phyloP scores from a whole-genome alignment of 2,797 vertebrate species.

The Simalia tracyae region DNA sequence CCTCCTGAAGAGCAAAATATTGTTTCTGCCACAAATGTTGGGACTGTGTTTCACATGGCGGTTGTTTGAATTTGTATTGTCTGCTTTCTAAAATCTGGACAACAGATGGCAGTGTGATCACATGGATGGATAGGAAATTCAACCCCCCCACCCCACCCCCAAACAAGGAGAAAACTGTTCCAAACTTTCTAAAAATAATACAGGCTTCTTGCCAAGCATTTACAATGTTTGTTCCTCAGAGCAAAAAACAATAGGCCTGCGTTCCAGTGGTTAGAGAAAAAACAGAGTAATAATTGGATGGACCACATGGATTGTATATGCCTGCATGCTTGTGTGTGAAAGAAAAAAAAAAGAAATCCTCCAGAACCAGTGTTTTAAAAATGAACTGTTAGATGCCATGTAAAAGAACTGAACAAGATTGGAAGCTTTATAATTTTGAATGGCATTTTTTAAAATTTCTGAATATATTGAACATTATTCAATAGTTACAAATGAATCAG shows the following conservation, averaged over 20 bases:
- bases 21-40: neutral
- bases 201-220: slow-evolving; percentile 35
- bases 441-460: neutral
- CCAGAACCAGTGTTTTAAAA: neutral
- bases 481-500: neutral
- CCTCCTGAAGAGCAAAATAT: neutral
- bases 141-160: accelerated
- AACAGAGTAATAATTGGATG: slow-evolving; percentile 8
- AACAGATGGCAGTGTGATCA: slow-evolving; percentile 62
- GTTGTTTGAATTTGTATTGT: neutral
- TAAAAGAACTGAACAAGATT: neutral
- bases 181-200: slow-evolving; percentile 60
- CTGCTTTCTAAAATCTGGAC: slow-evolving; percentile 20
- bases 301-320: neutral
- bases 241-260: slow-evolving; percentile 46
- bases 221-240: neutral
- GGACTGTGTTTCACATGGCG: neutral
- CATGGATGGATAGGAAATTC: neutral
- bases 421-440: neutral
- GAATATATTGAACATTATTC: neutral
- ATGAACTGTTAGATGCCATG: neutral
- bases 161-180: neutral
- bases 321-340: neutral
- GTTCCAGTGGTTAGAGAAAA: slow-evolving; percentile 38
- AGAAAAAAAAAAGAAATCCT: neutral